Percentiles rank a stretch among this genome's conserved stretches.
phyloP scores from a whole-genome alignment of 2,113 vertebrate genomes.

The Psephotus haematonotus region DNA sequence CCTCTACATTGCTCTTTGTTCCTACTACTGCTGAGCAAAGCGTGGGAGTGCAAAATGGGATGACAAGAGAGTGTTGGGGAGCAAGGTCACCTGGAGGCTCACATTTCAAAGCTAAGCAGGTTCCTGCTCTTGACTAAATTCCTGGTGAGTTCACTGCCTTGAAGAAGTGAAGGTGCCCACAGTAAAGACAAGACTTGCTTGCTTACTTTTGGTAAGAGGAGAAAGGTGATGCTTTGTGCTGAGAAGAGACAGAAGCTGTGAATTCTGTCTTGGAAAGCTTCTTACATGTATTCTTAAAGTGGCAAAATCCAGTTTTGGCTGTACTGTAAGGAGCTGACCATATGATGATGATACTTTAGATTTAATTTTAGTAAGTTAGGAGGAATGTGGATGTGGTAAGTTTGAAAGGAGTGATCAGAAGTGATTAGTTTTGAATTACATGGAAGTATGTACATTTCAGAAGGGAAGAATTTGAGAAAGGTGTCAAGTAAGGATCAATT shows the following conservation, averaged over 20 bases:
- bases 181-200: not conserved
- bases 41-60: not conserved
- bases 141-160: not conserved
- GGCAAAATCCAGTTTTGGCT: not conserved
- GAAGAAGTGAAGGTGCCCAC: not conserved
- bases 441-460: not conserved
- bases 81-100: conserved; percentile 1
- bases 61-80: not conserved
- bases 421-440: not conserved
- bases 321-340: not conserved
- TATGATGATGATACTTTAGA: not conserved
- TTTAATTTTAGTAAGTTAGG: not conserved
- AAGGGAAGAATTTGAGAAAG: not conserved
- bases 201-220: not conserved
- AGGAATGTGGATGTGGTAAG: not conserved
- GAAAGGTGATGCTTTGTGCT: not conserved
- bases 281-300: not conserved
- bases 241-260: not conserved
- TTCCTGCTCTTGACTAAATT: not conserved
- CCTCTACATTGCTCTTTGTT: not conserved
- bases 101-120: not conserved
- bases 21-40: not conserved
- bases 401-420: not conserved
- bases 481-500: not conserved
- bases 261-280: not conserved